These are phyloP conservation scores for Taenioides sp. DNA, from an alignment of 2,797 vertebrate genomes.

Conservation along the genomic window DNA sequence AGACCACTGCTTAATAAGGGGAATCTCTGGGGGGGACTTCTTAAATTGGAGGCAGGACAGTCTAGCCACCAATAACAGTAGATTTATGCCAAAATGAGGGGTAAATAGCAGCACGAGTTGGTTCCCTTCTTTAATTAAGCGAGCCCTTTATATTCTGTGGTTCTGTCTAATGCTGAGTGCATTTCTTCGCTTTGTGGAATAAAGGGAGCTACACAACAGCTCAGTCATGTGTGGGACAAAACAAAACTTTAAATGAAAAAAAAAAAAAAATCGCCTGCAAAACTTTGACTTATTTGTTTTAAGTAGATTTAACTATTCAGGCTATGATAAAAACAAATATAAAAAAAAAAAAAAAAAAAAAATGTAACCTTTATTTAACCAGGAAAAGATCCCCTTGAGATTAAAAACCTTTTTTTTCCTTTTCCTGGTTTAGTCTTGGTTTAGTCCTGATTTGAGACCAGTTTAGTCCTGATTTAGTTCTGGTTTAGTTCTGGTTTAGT, in stretches of 20 bases:
- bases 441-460: too few relatives aligned
- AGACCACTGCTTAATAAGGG: constrained; percentile 75
- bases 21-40: constrained; percentile 70
- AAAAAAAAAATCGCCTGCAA: too few relatives aligned
- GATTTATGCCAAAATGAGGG: constrained; percentile 77
- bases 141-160: constrained; percentile 57
- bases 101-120: constrained; percentile 69
- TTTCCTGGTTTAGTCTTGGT: too few relatives aligned
- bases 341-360: too few relatives aligned
- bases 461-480: neutral
- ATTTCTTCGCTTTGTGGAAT: constrained; percentile 42
- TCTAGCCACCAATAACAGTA: constrained; percentile 73
- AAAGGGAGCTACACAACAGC: constrained; percentile 54
- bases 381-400: too few relatives aligned
- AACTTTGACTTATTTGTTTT: too few relatives aligned
- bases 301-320: neutral
- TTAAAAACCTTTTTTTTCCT: too few relatives aligned
- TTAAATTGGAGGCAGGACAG: constrained; percentile 69
- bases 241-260: constrained; percentile 23
- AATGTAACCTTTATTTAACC: too few relatives aligned
- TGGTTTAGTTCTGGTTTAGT: neutral
- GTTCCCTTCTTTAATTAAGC: constrained; percentile 76
- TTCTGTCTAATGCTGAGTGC: constrained; percentile 48
- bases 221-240: constrained; percentile 37
- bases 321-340: neutral